Conservation (phyloP, 2,797 vertebrate genomes). For the Balearica regulorum region DNA sequence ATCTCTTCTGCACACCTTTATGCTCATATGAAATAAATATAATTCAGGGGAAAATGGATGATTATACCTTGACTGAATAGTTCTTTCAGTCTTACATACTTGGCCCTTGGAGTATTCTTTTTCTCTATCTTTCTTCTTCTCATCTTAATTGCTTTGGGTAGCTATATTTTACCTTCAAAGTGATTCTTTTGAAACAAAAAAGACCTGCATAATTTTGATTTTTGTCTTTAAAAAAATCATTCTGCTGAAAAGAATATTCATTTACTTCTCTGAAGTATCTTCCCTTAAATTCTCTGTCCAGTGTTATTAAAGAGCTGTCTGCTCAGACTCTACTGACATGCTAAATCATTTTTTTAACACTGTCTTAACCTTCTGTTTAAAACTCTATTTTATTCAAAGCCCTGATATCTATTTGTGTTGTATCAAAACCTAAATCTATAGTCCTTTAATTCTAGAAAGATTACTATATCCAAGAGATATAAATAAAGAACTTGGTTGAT, state of each 20-base stretch:
- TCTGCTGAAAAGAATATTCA: slow-evolving; percentile 16
- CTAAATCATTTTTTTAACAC: background rate
- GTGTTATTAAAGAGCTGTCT: slow-evolving; percentile 15
- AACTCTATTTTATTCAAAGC: background rate
- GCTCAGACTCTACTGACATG: background rate
- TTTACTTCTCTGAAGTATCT: slow-evolving; percentile 29
- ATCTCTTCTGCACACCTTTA: background rate
- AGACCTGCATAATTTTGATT: background rate
- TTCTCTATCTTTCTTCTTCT: background rate
- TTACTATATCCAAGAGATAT: background rate
- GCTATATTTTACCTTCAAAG: slow-evolving; percentile 27
- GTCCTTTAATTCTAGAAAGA: background rate
- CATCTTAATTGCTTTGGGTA: slow-evolving; percentile 36
- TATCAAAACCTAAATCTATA: background rate
- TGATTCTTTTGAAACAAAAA: background rate
- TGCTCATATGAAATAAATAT: slow-evolving; percentile 31
- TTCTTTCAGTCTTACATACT: background rate
- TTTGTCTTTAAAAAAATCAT: slow-evolving; percentile 28
- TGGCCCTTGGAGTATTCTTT: slow-evolving; percentile 17
- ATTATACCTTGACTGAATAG: slow-evolving; percentile 10
- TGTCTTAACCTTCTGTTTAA: background rate
- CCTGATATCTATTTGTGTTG: background rate
- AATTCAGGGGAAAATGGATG: background rate
- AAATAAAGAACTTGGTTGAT: background rate
- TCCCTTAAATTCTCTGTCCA: background rate